Percentiles rank a stretch among this genome's conserved stretches.
Conservation (phyloP, 2,113 vertebrate genomes). For the Takifugu bimaculatus region DNA sequence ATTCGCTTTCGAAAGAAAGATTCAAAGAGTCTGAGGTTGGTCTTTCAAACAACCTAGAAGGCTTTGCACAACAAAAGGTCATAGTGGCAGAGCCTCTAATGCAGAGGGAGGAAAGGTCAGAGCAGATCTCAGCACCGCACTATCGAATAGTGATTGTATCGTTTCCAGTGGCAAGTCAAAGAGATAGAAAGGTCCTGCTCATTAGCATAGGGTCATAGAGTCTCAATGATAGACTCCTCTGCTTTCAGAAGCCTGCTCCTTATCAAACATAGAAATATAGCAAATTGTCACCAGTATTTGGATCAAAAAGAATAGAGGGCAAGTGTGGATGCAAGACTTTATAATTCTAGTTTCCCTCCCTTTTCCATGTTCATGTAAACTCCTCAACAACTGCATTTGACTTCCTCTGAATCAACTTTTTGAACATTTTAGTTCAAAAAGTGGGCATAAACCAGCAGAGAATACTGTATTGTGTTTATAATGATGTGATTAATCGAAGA, state of each 20-base stretch:
- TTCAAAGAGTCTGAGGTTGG: too few species aligned
- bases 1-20: too few species aligned
- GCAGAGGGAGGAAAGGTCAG: constrained; percentile 38
- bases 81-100: constrained; percentile 32
- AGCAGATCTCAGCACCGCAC: constrained; percentile 44
- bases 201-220: constrained; percentile 38
- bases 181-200: constrained; percentile 54
- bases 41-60: too few species aligned
- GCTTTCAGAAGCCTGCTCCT: constrained; percentile 19
- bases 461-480: background rate
- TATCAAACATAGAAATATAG: constrained; percentile 27
- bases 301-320: background rate
- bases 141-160: constrained; percentile 48
- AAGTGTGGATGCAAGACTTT: background rate
- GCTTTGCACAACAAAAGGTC: constrained; percentile 23
- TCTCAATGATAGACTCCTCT: constrained; percentile 40
- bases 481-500: background rate
- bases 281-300: constrained; percentile 12
- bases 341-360: too few species aligned
- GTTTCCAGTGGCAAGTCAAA: constrained; percentile 47
- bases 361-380: too few species aligned
- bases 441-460: background rate
- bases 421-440: background rate
- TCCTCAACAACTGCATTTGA: background rate
- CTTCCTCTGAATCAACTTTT: background rate